Base-by-base conservation (phyloP, 2,888 invertebrate species). In the Tenthredo livida region DNA sequence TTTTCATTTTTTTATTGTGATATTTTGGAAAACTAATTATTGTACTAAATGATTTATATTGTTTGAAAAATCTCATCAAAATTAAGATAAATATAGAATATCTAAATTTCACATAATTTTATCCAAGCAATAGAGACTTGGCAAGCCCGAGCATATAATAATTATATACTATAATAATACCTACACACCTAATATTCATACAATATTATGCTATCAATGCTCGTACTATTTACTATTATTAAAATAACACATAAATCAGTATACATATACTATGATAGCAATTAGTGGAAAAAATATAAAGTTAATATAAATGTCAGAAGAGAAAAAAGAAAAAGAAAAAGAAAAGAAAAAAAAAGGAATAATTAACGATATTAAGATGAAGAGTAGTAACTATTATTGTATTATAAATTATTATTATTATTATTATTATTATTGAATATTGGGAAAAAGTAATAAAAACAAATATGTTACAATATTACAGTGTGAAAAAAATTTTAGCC, bases 341-440 rank as follows among this genome's bases (percentile, higher is more conserved):
- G 21, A 43, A 43, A 89, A 70, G 7, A 12, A 17, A n/a, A 33
- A n/a, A 70, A 70, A 43, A 43, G 43, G 40, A 70, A 83, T 90
- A 91, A 90, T 87, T 87, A 89, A 89, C 87, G 89, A 90, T 91
- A 91, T 92, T 90, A 89, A 91, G 88, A 88, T 87, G 87, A 90
- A 90, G 88, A 90, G 91, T 92, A 92, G 92, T 92, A 92, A 91
- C 90, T 90, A 90, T 90, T 91, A 92, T 90, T 91, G 92, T 91
- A 93, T 92, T 91, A 92, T 92, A 93, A 92, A 92, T 93, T 93
- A 93, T 83, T 83, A 61, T 50, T 50, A 77, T 77, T 77, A 77
- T 73, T 40, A 33, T 33, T 33, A 92, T 40, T 65, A 77, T 77
- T 50, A 91, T 92, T 91, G 89, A 92, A 85, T 91, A 89, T 89